phyloP scores from a whole-genome alignment of 2,113 vertebrate genomes.

The Spea bombifrons region DNA sequence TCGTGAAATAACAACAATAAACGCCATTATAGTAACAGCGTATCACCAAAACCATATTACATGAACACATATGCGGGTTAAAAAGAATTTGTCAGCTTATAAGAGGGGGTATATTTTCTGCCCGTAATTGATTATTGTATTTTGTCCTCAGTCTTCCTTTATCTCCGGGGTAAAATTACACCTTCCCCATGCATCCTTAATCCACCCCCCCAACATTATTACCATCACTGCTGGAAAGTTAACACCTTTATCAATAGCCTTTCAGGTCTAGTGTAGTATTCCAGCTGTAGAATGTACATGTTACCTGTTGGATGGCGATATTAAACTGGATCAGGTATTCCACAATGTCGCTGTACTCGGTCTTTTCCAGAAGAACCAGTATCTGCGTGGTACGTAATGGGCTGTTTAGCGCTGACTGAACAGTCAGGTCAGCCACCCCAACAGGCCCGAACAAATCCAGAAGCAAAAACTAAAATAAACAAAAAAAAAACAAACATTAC shows the following conservation, averaged over 20 bases:
- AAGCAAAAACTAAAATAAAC: conserved; percentile 15
- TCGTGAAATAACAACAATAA: background rate
- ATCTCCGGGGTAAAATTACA: too few species aligned
- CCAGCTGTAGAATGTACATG: background rate
- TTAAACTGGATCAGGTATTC: conserved; percentile 46
- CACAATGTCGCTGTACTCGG: background rate
- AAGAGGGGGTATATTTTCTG: too few species aligned
- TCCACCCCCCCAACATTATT: too few species aligned
- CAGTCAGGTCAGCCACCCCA: conserved; percentile 40
- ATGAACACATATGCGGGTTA: too few species aligned
- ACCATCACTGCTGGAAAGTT: too few species aligned
- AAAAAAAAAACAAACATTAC: background rate
- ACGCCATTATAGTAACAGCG: background rate
- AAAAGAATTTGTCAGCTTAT: too few species aligned
- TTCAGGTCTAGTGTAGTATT: too few species aligned
- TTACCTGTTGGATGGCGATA: conserved; percentile 2
- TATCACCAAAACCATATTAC: too few species aligned
- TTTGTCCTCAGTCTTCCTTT: too few species aligned
- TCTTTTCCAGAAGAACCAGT: background rate
- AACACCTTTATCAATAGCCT: too few species aligned
- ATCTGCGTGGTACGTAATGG: conserved; percentile 15
- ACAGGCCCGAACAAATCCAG: conserved; percentile 3
- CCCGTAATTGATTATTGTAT: too few species aligned
- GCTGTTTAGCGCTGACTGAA: conserved; percentile 30
- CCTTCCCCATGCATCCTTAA: too few species aligned